Conservation (phyloP, 2,888 invertebrate species). For the Diarsia rubi region DNA sequence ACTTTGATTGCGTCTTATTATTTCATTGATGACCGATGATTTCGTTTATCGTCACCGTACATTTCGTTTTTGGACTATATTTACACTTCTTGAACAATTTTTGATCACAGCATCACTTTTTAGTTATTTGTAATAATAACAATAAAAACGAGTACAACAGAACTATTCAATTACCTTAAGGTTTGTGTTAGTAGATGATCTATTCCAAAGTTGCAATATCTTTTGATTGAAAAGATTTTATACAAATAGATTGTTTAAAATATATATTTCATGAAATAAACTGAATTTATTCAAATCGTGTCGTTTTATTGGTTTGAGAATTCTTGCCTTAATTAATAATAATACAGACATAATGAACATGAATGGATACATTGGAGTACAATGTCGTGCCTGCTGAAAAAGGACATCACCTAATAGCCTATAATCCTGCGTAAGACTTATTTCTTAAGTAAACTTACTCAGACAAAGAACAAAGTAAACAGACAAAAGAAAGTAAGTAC, state of each 20-base stretch:
- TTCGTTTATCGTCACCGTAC: background rate
- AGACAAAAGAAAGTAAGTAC: too few relatives aligned
- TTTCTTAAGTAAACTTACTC: too few relatives aligned
- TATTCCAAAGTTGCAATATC: background rate
- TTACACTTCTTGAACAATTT: background rate
- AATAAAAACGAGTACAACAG: background rate
- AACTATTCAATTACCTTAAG: background rate
- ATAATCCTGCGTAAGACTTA: too few relatives aligned
- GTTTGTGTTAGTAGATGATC: background rate
- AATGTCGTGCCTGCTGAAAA: too few relatives aligned
- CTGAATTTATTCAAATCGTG: background rate
- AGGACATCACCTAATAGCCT: too few relatives aligned
- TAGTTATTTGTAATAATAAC: background rate
- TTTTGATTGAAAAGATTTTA: background rate
- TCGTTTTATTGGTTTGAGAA: background rate
- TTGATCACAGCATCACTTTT: background rate
- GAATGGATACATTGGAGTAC: too few relatives aligned
- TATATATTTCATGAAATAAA: slow-evolving; percentile 30
- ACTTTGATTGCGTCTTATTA: slow-evolving; percentile 12
- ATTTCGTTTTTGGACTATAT: background rate
- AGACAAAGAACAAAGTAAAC: too few relatives aligned
- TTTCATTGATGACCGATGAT: background rate
- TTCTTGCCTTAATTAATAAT: too few relatives aligned
- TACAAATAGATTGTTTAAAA: slow-evolving; percentile 1
- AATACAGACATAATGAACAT: too few relatives aligned